Percentiles rank a stretch among this genome's conserved stretches.
These are phyloP conservation scores for Periplaneta americana DNA, from an alignment of 1,140 invertebrate genomes.

Conservation along the genomic window DNA sequence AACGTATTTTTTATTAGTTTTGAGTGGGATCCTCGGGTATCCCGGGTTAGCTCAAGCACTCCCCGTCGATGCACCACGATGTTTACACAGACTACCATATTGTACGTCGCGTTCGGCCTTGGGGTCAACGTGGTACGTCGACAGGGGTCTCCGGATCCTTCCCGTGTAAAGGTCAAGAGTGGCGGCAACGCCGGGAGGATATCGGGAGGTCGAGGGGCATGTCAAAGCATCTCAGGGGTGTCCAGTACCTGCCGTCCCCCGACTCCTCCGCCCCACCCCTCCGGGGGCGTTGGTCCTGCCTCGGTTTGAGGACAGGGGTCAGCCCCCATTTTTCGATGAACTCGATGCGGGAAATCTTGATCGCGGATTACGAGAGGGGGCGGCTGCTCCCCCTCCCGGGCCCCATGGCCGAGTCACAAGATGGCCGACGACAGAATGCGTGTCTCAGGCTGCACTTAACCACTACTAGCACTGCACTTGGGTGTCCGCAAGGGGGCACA, in stretches of 20 bases:
- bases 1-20: no score
- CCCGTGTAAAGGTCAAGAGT: neutral
- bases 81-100: no score
- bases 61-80: no score
- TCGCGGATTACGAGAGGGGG: slow-evolving; percentile 44
- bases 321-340: slow-evolving; percentile 93
- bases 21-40: no score
- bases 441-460: neutral
- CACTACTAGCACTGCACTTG: neutral
- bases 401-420: slow-evolving; percentile 33
- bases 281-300: slow-evolving; percentile 80
- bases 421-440: slow-evolving; percentile 3
- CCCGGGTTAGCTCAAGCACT: no score
- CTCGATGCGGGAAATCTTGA: slow-evolving; percentile 93
- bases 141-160: no score
- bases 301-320: slow-evolving; percentile 89
- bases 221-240: neutral
- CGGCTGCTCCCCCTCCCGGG: slow-evolving; percentile 41
- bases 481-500: no score
- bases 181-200: neutral
- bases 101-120: no score
- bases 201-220: neutral
- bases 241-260: slow-evolving; percentile 57
- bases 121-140: no score
- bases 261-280: slow-evolving; percentile 48